phyloP scores from a whole-genome alignment of 1,140 invertebrate species.

The Oreohelix idahoensis region DNA sequence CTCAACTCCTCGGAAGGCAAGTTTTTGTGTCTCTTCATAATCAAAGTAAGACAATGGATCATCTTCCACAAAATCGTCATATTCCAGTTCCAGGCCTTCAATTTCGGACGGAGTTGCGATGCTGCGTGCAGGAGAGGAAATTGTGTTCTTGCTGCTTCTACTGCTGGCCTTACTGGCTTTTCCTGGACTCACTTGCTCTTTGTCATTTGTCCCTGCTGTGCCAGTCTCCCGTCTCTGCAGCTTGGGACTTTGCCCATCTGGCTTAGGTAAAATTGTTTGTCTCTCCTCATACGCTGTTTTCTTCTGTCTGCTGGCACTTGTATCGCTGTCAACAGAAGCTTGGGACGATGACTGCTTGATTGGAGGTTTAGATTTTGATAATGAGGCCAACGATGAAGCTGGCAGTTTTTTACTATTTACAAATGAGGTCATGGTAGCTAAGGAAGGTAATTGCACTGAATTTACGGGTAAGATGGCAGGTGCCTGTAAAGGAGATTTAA shows the following conservation, averaged over 20 bases:
- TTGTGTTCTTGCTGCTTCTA: slow-evolving; percentile 53
- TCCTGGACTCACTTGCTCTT: slow-evolving; percentile 52
- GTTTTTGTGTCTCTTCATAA: slow-evolving; percentile 58
- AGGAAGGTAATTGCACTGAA: neutral
- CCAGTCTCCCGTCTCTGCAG: slow-evolving; percentile 44
- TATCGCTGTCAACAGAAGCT: slow-evolving; percentile 21
- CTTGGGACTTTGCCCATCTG: slow-evolving; percentile 68
- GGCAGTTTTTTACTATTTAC: neutral
- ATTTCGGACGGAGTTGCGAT: slow-evolving; percentile 59
- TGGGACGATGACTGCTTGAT: slow-evolving; percentile 34
- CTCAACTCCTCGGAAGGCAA: slow-evolving; percentile 64
- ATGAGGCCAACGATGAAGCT: neutral
- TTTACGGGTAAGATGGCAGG: neutral
- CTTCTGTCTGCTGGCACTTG: slow-evolving; percentile 3
- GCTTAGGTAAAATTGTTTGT: slow-evolving; percentile 60
- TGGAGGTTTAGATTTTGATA: slow-evolving; percentile 37
- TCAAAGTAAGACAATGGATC: slow-evolving; percentile 70
- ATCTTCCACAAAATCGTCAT: slow-evolving; percentile 69
- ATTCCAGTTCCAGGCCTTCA: slow-evolving; percentile 65
- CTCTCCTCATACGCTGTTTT: slow-evolving; percentile 52
- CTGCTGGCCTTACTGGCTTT: slow-evolving; percentile 51
- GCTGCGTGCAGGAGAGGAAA: slow-evolving; percentile 65
- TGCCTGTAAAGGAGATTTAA: neutral
- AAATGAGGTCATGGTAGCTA: neutral
- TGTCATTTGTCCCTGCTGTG: slow-evolving; percentile 40